Evolutionary conservation across 2,797 vertebrate genomes (phyloP).

Genomic region (Gymnocypris eckloni): DNA sequence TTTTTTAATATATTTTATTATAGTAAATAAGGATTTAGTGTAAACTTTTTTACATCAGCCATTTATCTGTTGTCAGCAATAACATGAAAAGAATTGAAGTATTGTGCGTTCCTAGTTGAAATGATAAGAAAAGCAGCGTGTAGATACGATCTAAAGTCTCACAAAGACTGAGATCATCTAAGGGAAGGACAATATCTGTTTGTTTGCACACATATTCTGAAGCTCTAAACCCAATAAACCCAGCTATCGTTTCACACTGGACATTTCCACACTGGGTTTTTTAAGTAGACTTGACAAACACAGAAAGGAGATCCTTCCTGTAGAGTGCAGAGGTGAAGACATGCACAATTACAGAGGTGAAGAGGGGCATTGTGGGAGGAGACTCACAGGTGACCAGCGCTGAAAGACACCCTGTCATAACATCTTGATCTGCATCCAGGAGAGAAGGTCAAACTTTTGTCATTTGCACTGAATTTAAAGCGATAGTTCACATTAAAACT

Average conservation of each 20-base stretch:
- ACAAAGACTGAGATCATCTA: neutral
- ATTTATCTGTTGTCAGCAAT: neutral
- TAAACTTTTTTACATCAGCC: neutral
- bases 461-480: neutral
- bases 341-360: slow-evolving; percentile 58
- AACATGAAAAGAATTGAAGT: neutral
- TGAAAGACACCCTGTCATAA: slow-evolving; percentile 45
- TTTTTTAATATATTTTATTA: neutral
- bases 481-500: neutral
- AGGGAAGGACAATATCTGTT: slow-evolving; percentile 2
- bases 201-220: slow-evolving; percentile 6
- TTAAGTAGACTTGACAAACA: slow-evolving; percentile 9
- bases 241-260: neutral
- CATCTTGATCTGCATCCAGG: slow-evolving; percentile 19
- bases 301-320: slow-evolving; percentile 55
- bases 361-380: slow-evolving; percentile 55
- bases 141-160: neutral
- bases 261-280: neutral
- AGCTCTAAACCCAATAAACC: slow-evolving; percentile 2
- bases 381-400: slow-evolving; percentile 34
- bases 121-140: neutral
- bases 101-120: neutral
- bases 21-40: neutral
- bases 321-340: slow-evolving; percentile 54
- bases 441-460: slow-evolving; percentile 1